A percentile compares a stretch with the other conserved stretches of the same genome.
phyloP scores from a whole-genome alignment of 92 coral and sea anemone genomes.

The Umimayanthus chanpuru region DNA sequence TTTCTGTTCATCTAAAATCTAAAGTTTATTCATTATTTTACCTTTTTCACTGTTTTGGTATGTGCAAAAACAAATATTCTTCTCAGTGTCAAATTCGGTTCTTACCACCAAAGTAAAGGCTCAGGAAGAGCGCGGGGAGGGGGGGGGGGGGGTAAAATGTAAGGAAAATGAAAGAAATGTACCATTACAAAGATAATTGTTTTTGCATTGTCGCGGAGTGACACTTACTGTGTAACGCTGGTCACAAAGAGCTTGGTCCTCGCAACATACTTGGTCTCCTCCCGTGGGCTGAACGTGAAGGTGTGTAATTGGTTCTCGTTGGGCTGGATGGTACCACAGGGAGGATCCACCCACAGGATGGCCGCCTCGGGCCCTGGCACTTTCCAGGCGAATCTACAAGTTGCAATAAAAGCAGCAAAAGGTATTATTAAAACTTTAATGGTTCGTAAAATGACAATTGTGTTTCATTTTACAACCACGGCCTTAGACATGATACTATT shows the following conservation, averaged over 20 bases:
- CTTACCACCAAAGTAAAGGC: too few species aligned
- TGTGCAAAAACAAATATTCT: too few species aligned
- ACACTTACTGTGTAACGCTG: constrained; percentile 45
- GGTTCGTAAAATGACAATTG: not conserved
- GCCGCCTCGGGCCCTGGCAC: constrained; percentile 70
- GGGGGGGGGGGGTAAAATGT: too few species aligned
- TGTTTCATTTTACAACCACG: not conserved
- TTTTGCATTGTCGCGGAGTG: not conserved
- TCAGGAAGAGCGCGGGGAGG: too few species aligned
- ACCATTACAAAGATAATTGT: too few species aligned
- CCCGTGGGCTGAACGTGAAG: constrained; percentile 73
- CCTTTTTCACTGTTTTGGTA: too few species aligned
- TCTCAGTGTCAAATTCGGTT: too few species aligned
- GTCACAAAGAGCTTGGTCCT: constrained; percentile 83
- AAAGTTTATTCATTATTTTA: too few species aligned
- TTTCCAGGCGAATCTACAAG: constrained; percentile 81
- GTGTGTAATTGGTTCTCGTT: constrained; percentile 88
- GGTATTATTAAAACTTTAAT: not conserved
- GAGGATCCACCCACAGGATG: constrained; percentile 71
- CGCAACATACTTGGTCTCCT: constrained; percentile 74
- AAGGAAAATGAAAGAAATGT: too few species aligned
- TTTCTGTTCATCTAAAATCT: too few species aligned
- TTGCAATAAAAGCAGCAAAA: not conserved
- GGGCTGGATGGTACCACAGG: constrained; percentile 68
- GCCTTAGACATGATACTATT: too few species aligned